Conservation (phyloP, 2,888 invertebrate genomes). For the Candidula unifasciata region DNA sequence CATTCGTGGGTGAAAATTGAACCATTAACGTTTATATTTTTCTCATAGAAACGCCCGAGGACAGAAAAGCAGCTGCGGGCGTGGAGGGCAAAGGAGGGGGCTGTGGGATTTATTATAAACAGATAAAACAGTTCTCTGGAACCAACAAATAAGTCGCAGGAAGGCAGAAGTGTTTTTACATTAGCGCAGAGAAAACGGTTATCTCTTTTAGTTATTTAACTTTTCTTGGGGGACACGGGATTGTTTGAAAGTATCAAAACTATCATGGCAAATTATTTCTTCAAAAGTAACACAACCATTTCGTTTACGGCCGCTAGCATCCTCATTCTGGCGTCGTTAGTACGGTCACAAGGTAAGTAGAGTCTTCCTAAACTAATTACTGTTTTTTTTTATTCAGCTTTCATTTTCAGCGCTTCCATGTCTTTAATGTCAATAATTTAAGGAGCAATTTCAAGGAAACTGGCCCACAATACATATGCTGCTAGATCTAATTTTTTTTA, state of each 20-base stretch:
- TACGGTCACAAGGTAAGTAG: slow-evolving; percentile 20
- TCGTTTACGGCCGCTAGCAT: background rate
- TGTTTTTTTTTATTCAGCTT: background rate
- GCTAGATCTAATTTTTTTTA: too few relatives aligned
- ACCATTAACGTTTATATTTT: slow-evolving; percentile 5
- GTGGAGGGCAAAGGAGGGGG: slow-evolving; percentile 28
- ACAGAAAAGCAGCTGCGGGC: background rate
- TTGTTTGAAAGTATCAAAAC: background rate
- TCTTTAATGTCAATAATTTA: background rate
- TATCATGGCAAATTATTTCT: slow-evolving; percentile 1
- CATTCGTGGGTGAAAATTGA: slow-evolving; percentile 16
- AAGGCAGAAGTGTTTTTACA: background rate
- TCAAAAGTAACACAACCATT: background rate
- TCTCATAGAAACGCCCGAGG: background rate
- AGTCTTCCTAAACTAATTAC: background rate
- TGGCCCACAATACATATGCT: too few relatives aligned
- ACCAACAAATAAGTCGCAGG: background rate
- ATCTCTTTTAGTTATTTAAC: background rate
- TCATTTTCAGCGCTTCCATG: background rate
- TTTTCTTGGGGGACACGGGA: background rate
- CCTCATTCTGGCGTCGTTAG: background rate
- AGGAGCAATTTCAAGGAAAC: too few relatives aligned
- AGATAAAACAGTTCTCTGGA: slow-evolving; percentile 1
- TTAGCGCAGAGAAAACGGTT: background rate
- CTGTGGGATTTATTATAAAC: slow-evolving; percentile 27